Conservation (phyloP, 2,888 invertebrate species). For the Xylota segnis region DNA sequence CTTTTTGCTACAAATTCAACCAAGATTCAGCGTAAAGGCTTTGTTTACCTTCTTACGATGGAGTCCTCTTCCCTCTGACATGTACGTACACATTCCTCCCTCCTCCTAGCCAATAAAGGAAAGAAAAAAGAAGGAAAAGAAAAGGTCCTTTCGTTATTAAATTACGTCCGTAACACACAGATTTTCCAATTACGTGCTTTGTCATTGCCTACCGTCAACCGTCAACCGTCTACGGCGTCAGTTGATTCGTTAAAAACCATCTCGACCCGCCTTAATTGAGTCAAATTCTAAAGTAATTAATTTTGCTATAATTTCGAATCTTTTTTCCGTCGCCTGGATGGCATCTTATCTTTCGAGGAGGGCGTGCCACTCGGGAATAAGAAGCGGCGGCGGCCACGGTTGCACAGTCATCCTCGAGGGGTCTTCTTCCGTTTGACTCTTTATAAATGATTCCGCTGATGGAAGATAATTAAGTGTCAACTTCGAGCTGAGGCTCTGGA, state of each 20-base stretch:
- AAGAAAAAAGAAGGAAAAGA: not conserved
- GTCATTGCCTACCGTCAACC: conserved; percentile 64
- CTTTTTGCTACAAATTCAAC: no score
- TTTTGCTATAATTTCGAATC: conserved; percentile 69
- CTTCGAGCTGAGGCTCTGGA: conserved; percentile 67
- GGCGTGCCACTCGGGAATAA: conserved; percentile 73
- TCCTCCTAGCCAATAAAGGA: not conserved
- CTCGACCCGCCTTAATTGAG: conserved; percentile 69
- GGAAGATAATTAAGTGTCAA: conserved; percentile 77
- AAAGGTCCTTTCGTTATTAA: conserved; percentile 56
- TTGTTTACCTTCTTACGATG: not conserved
- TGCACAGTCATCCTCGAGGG: conserved; percentile 14
- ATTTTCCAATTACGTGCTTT: conserved; percentile 76
- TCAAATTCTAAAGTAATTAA: conserved; percentile 74
- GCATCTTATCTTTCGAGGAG: conserved; percentile 43
- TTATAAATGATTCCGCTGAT: conserved; percentile 74
- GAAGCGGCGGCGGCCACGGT: conserved; percentile 22
- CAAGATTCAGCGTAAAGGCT: no score
- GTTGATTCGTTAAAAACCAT: conserved; percentile 59
- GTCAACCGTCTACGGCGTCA: no score
- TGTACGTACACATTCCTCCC: not conserved
- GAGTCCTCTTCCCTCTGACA: not conserved
- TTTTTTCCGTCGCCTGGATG: conserved; percentile 19
- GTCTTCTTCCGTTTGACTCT: conserved; percentile 52
- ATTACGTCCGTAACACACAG: conserved; percentile 61